Base-by-base conservation (phyloP, 2,797 vertebrate genomes). In the Masticophis lateralis region DNA sequence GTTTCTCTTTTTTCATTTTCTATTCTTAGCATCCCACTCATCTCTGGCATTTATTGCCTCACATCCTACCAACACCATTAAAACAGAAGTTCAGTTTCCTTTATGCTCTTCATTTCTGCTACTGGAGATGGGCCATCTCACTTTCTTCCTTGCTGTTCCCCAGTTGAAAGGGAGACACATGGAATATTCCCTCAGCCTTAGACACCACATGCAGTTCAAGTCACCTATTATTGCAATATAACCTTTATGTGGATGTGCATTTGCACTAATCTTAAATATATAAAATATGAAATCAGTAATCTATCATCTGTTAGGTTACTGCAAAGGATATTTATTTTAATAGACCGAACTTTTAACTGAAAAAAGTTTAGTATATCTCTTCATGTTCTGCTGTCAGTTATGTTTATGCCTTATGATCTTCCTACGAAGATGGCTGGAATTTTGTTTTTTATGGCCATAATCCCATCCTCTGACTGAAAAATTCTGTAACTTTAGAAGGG, bases 1-100 rank as follows among this genome's bases (percentile, higher is more conserved):
- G 22, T 88, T 93, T 93, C 90, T 66, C 69, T n/a, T 91, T 92
- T 93, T 87, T 87, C 61, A 91, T 90, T 87, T 20, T 74, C 18
- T 90, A 22, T 28, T 69, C 61, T 32, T 32, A 43, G 16, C 9
- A 51, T 89, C 92, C 88, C 37, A 32, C 74, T 63, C 25, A 55
- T 69, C 28, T 69, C 55, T 60, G 87, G 86, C 56, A 61, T 89
- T 91, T 88, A 32, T 91, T 93, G n/a, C 28, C 5, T 91, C 66
- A 32, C 28, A 79, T 93, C 47, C 92, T 93, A 86, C 56, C 55
- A 79, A 61, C 55, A 14, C n/a, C 25, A 59, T 91, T 88, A 93
- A 91, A 88, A 91, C 56, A 83, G 56, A 91, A 93, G 47, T 9
- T 56, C 47, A 51, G 63, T 87, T 88, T 88, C 14, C 56, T 79